Base-by-base conservation (phyloP, 2,888 invertebrate genomes). In the Sialis lutaria region DNA sequence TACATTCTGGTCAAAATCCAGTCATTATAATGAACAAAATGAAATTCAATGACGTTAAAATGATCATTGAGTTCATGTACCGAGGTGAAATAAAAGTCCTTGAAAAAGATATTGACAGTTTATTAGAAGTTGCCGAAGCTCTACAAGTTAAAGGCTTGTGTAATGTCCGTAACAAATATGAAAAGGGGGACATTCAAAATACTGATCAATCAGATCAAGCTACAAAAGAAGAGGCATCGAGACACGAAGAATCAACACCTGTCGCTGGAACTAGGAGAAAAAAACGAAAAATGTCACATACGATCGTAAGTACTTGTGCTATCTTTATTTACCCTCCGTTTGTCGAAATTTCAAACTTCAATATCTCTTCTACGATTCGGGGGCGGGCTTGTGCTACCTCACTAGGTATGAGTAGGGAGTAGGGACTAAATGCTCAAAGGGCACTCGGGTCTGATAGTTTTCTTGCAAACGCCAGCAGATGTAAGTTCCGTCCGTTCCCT, bases 31-130 rank as follows among this genome's bases (percentile, higher is more conserved):
- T 70, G 52, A 67, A 67, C 51, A 65, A 65, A 22, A 60, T 67
- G 32, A 62, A 60, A 50, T 65, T 63, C 49, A 55, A 56, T 6
- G 64, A 68, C 54, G 56, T 70, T 4, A 62, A 64, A 51, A 58
- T 64, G 45, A 63, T 70, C 34, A 58, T 70, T 30, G 64, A 65
- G 48, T 70, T 69, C 52, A 68, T 70, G 63, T 70, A 70, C 55
- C 60, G 61, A 50, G 70, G 70, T 12, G 69, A 70, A 58, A 64
- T 69, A n/a, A 67, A 65, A 56, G 67, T 69, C 7, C 55, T 60
- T 5, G 68, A 69, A 52, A 54, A 57, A 10, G 67, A 69, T 50
- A 55, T 70, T 50, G 63, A 64, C 46, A 56, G 61, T 48, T 57
- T 70, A 34, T 53, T 70, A 34, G 58, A 59, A 5, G 60, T 66